Conservation (phyloP, 2,888 invertebrate species). For the Pristionchus mayeri region DNA sequence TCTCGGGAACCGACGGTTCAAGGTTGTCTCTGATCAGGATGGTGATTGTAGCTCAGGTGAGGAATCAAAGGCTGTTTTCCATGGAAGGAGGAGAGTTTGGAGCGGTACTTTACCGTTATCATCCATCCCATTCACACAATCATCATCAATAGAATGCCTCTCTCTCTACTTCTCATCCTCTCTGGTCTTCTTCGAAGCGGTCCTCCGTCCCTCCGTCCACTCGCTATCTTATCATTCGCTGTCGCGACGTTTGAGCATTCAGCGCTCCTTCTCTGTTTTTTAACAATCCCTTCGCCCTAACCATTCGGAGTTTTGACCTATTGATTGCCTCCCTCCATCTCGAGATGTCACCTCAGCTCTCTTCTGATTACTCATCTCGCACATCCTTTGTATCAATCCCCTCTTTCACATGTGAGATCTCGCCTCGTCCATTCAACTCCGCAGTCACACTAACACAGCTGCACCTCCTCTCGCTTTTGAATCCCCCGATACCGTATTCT, state of each 20-base stretch:
- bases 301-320: too few species aligned
- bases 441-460: conserved; percentile 35
- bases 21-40: not conserved
- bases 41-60: not conserved
- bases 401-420: conserved; percentile 18
- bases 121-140: not conserved
- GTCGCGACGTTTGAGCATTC: not conserved
- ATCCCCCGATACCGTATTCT: not conserved
- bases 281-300: not conserved
- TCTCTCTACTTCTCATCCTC: not conserved
- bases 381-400: conserved; percentile 10
- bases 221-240: conserved; percentile 32
- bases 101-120: conserved; percentile 39
- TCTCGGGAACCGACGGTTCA: not conserved
- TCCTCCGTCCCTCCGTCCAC: not conserved
- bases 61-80: conserved; percentile 32
- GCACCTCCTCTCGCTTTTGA: conserved; percentile 5
- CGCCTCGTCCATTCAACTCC: not conserved
- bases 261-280: conserved; percentile 18
- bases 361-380: not conserved
- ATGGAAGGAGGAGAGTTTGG: not conserved
- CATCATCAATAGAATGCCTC: not conserved
- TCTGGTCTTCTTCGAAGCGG: not conserved
- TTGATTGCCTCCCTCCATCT: not conserved
- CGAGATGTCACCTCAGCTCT: not conserved